Conservation (phyloP, 2,888 invertebrate species). For the Stenodema calcarata region DNA sequence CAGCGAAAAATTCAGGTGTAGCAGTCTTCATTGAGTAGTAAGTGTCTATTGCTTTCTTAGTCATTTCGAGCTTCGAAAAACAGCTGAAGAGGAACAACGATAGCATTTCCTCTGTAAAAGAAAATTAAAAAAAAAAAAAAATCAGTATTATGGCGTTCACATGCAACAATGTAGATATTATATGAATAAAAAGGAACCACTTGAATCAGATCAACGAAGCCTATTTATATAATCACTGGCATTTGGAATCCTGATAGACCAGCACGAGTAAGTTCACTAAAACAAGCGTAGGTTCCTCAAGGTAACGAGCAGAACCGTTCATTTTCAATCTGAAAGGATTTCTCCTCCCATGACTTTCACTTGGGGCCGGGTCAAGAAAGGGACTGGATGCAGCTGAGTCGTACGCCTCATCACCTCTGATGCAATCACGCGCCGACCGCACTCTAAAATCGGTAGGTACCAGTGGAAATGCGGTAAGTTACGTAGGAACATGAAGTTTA, state of each 20-base stretch:
- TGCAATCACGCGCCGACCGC: no score
- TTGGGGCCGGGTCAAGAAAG: not conserved
- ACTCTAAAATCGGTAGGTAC: no score
- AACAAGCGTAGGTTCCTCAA: no score
- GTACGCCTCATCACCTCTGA: not conserved
- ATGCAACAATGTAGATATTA: no score
- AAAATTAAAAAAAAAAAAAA: not conserved
- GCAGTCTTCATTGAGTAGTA: conserved; percentile 69
- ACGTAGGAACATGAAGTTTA: no score
- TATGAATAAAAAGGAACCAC: no score
- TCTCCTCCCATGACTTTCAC: not conserved
- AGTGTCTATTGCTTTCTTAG: conserved; percentile 71
- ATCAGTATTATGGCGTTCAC: no score
- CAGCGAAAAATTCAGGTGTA: conserved; percentile 70
- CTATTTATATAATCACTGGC: no score
- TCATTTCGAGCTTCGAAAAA: conserved; percentile 68
- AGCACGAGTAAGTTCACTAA: no score
- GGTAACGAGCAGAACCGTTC: not conserved
- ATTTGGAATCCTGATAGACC: no score
- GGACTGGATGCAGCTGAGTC: not conserved
- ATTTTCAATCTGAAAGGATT: not conserved
- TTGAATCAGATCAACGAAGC: no score
- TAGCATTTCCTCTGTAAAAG: conserved; percentile 56
- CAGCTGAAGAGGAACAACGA: conserved; percentile 65
- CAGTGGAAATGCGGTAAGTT: no score